Evolutionary conservation across 2,113 vertebrate species (phyloP).

Genomic region (Notothenia coriiceps): DNA sequence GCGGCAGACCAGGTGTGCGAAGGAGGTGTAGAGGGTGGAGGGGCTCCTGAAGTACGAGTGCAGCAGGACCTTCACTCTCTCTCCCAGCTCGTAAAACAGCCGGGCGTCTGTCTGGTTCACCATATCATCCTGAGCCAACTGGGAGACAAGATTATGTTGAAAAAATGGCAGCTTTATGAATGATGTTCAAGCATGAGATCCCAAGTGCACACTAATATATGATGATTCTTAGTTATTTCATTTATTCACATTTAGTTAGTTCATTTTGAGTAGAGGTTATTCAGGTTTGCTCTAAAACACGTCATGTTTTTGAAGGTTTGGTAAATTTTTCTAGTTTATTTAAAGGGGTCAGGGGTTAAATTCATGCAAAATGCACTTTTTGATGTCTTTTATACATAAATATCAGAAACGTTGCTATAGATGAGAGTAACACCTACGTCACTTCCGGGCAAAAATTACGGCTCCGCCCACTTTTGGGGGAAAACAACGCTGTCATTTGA

Average conservation of each 20-base stretch:
- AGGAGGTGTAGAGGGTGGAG: constrained; percentile 89
- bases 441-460: too few relatives aligned
- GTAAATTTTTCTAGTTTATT: too few relatives aligned
- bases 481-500: too few relatives aligned
- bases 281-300: not conserved
- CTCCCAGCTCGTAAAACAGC: constrained; percentile 90
- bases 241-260: not conserved
- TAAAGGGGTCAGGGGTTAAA: too few relatives aligned
- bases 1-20: constrained; percentile 95
- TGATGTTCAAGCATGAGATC: not conserved
- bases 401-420: too few relatives aligned
- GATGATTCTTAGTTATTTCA: not conserved
- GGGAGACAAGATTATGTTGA: constrained; percentile 12
- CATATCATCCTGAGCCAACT: constrained; percentile 89
- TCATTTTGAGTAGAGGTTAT: not conserved
- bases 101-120: constrained; percentile 87
- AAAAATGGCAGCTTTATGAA: not conserved
- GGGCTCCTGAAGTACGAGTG: constrained; percentile 94
- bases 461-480: too few relatives aligned
- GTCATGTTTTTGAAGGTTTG: too few relatives aligned
- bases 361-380: too few relatives aligned
- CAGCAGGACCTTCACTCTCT: constrained; percentile 86
- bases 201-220: not conserved
- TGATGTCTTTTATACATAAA: too few relatives aligned
- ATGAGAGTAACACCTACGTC: too few relatives aligned